Evolutionary conservation across 1,140 invertebrate species (phyloP), one percentile per base, ranked within the genome.

Genomic region (Drosophila saltans): DNA sequence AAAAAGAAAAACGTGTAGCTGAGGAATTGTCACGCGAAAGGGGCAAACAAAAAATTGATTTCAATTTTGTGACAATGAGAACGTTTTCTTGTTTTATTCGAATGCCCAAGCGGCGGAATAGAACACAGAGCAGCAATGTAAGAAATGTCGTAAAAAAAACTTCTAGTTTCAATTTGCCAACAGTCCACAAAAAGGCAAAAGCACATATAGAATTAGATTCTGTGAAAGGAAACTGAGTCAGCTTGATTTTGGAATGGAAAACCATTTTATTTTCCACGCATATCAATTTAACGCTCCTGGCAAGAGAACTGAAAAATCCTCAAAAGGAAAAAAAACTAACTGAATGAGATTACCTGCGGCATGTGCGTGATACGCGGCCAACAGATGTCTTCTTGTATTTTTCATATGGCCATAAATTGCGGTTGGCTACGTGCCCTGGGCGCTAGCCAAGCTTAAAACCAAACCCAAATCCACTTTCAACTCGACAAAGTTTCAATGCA

Each of bases 201-300:
- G 16, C 16, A 16, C 16, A 16, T 16, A 16, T 16, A 16, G 16
- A 16, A 16, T 16, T 16, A 16, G 16, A 16, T 16, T 16, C 16
- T 16, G 16, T 16, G 16, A 16, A 16, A 16, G 16, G 16, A 16
- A 16, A 16, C 16, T 30, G 28, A 30, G 52, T 56, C 16, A 26
- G 16, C 55, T 66, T 48, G 7, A 1, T 21, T 66, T 58, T 62
- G 60, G 82, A 79, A 66, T 65, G 69, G 52, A 72, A 59, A 70
- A 75, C 59, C 45, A 75, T 81, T 74, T 81, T 41, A 75, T 81
- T 73, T 81, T 63, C 55, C 66, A 66, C 71, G 69, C 63, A 79
- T 79, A 86, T 79, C 82, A 82, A 82, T 79, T 88, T 72, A 67
- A 75, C 66, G 48, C 64, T 66, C n/a, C 52, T 66, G 63, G 62